Conservation (phyloP, 2,797 vertebrate genomes). For the Salmo trutta region DNA sequence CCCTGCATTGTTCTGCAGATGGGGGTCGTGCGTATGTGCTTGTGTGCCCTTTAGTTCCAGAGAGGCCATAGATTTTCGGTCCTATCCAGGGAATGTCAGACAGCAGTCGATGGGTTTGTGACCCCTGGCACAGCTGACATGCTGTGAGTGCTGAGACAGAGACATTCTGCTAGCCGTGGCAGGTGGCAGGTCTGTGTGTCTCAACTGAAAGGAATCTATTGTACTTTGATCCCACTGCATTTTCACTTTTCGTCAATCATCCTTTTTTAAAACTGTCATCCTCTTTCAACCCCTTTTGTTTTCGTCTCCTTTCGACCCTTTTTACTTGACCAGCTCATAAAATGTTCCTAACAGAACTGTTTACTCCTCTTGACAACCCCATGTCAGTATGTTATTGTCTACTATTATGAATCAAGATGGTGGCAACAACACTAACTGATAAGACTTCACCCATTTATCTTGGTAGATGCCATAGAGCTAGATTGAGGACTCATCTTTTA, state of each 20-base stretch:
- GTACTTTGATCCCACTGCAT: conserved; percentile 22
- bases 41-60: conserved; percentile 37
- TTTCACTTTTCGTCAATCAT: conserved; percentile 17
- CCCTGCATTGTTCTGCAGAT: conserved; percentile 62
- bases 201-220: conserved; percentile 63
- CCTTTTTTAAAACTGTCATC: not conserved
- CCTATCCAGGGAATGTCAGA: conserved; percentile 59
- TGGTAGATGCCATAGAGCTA: not conserved
- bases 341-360: not conserved
- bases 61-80: conserved; percentile 66
- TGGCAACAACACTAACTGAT: not conserved
- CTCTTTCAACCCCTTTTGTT: not conserved
- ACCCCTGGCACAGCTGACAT: conserved; percentile 56
- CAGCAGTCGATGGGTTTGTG: conserved; percentile 51
- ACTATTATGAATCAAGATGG: not conserved
- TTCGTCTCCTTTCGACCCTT: not conserved
- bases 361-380: not conserved
- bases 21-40: conserved; percentile 40
- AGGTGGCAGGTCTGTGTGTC: conserved; percentile 58
- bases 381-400: not conserved
- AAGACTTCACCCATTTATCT: not conserved
- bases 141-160: conserved; percentile 16
- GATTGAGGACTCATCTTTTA: not conserved
- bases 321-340: not conserved
- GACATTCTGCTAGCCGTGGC: conserved; percentile 29